A percentile compares a stretch with the other conserved stretches of the same genome.
phyloP scores from a whole-genome alignment of 2,797 vertebrate genomes.

The Leptodactylus fallax region DNA sequence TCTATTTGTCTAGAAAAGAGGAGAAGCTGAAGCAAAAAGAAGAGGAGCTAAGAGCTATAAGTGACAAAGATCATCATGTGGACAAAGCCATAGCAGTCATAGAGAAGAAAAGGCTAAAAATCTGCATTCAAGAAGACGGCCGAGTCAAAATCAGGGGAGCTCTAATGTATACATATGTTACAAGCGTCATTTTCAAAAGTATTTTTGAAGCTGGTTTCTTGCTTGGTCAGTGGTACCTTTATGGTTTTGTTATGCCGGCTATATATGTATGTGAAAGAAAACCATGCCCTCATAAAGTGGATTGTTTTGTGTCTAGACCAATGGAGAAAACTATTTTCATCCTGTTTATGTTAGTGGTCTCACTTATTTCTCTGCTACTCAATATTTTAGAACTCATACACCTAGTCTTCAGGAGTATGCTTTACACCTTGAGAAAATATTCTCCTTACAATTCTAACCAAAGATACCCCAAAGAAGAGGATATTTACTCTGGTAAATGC shows the following conservation, averaged over 20 bases:
- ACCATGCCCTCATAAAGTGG: conserved; percentile 90
- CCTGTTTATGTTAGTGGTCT: conserved; percentile 94
- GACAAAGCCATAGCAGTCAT: conserved; percentile 70
- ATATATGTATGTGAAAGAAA: conserved; percentile 80
- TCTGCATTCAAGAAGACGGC: conserved; percentile 78
- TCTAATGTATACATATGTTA: conserved; percentile 87
- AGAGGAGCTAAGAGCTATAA: conserved; percentile 74
- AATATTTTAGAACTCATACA: conserved; percentile 86
- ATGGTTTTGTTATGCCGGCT: conserved; percentile 86
- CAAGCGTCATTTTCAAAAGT: conserved; percentile 88
- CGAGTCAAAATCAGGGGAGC: conserved; percentile 85
- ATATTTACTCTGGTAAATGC: conserved; percentile 59
- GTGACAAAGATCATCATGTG: conserved; percentile 71
- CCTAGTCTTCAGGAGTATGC: conserved; percentile 80
- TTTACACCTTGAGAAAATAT: conserved; percentile 66
- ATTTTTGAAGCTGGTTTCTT: conserved; percentile 88
- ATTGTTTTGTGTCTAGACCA: conserved; percentile 94
- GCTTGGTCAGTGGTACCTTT: conserved; percentile 90
- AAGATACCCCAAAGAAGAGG: conserved; percentile 3
- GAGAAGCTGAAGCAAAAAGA: conserved; percentile 86
- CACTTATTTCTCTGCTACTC: conserved; percentile 84
- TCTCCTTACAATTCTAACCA: conserved; percentile 60
- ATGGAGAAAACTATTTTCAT: conserved; percentile 96
- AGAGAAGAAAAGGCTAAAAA: conserved; percentile 83
- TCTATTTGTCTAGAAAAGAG: conserved; percentile 84